These are phyloP conservation scores for Oegoconia quadripuncta DNA, from an alignment of 2,888 invertebrate genomes.

Conservation along the genomic window DNA sequence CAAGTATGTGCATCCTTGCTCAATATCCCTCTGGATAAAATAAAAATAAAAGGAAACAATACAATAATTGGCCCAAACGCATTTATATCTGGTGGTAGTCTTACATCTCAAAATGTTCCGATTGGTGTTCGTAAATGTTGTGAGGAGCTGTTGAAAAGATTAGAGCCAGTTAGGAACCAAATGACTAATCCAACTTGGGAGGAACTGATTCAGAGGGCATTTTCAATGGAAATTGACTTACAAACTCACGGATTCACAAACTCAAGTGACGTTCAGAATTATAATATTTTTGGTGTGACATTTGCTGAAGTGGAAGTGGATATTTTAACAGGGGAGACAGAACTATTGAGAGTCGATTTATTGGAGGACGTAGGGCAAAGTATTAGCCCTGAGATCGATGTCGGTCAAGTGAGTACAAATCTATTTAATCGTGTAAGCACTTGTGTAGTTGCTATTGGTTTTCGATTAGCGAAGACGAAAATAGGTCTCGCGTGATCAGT, in stretches of 20 bases:
- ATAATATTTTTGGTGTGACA: conserved; percentile 80
- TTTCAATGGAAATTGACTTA: conserved; percentile 69
- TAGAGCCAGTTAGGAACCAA: conserved; percentile 62
- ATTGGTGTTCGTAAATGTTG: conserved; percentile 35
- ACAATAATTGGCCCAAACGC: conserved; percentile 78
- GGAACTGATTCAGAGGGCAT: conserved; percentile 73
- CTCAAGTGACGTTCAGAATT: conserved; percentile 56
- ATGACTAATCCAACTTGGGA: conserved; percentile 71
- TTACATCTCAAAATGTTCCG: conserved; percentile 67
- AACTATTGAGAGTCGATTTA: conserved; percentile 81
- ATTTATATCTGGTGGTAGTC: conserved; percentile 77
- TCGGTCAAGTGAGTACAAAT: conserved; percentile 79
- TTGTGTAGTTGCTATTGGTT: no score
- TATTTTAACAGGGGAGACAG: conserved; percentile 85
- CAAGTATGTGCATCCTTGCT: conserved; percentile 85
- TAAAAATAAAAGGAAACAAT: conserved; percentile 80
- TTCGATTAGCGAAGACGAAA: no score
- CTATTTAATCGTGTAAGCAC: no score
- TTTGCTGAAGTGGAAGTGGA: conserved; percentile 86
- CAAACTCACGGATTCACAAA: conserved; percentile 73
- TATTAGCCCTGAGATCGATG: conserved; percentile 83
- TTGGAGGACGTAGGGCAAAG: conserved; percentile 85
- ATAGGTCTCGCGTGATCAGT: no score
- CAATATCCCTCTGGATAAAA: conserved; percentile 80
- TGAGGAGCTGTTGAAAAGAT: conserved; percentile 34